phyloP scores from a whole-genome alignment of 2,888 invertebrate genomes.

The Tachystola acroxantha region DNA sequence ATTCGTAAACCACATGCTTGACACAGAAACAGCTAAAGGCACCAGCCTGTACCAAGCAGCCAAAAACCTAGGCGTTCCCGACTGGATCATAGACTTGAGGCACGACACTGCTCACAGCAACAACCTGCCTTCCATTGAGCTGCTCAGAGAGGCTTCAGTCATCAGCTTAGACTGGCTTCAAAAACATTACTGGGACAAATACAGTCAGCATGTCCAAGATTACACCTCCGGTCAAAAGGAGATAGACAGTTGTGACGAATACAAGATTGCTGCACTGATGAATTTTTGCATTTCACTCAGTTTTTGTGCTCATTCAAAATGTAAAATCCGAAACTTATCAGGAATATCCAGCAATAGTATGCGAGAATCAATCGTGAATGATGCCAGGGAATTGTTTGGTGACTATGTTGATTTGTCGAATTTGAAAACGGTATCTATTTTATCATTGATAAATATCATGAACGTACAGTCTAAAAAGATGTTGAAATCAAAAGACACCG shows the following conservation, averaged over 20 bases:
- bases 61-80: constrained; percentile 82
- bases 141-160: constrained; percentile 80
- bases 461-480: constrained; percentile 40
- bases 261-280: constrained; percentile 46
- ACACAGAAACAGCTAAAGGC: constrained; percentile 70
- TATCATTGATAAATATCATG: constrained; percentile 38
- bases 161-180: constrained; percentile 84
- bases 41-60: constrained; percentile 78
- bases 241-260: constrained; percentile 30
- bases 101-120: constrained; percentile 88
- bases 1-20: constrained; percentile 81
- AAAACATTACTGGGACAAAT: constrained; percentile 81
- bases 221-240: constrained; percentile 43
- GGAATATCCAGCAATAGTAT: constrained; percentile 50
- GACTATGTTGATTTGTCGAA: constrained; percentile 45
- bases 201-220: constrained; percentile 68
- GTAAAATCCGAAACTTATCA: constrained; percentile 52
- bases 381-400: constrained; percentile 52
- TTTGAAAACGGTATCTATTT: constrained; percentile 44
- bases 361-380: constrained; percentile 50
- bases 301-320: constrained; percentile 51
- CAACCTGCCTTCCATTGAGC: constrained; percentile 80
- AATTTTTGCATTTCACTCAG: constrained; percentile 58
- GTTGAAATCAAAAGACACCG: constrained; percentile 33
- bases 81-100: constrained; percentile 87